phyloP scores from a whole-genome alignment of 2,888 invertebrate genomes.

The Diaphora mendica region DNA sequence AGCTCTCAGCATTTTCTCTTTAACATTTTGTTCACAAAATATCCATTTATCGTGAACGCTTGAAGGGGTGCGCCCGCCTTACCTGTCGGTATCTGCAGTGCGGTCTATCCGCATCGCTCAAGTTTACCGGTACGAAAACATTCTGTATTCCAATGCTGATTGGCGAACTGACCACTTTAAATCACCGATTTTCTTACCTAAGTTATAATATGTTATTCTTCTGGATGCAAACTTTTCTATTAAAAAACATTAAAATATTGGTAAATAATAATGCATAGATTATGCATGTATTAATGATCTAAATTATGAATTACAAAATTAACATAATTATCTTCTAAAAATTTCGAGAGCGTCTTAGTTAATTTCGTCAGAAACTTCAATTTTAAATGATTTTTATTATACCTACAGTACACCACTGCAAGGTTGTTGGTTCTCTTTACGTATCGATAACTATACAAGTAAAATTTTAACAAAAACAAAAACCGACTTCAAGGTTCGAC shows the following conservation, averaged over 20 bases:
- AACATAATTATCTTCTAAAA: no score
- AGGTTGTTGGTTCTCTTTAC: no score
- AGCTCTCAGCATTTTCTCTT: constrained; percentile 11
- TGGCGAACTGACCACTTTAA: constrained; percentile 33
- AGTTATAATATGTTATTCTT: neutral
- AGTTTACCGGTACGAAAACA: constrained; percentile 35
- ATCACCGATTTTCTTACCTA: constrained; percentile 26
- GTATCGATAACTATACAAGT: no score
- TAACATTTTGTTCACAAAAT: constrained; percentile 31
- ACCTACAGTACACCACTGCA: no score
- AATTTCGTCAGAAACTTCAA: no score
- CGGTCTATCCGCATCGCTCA: constrained; percentile 52
- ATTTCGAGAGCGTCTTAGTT: no score
- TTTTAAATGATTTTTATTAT: no score
- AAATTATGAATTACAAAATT: no score
- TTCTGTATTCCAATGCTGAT: constrained; percentile 39
- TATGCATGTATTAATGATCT: no score
- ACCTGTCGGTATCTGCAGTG: constrained; percentile 52
- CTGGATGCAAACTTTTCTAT: neutral
- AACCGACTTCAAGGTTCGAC: no score
- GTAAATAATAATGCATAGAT: no score
- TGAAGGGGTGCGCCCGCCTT: constrained; percentile 43
- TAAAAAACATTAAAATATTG: neutral
- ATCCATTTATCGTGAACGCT: constrained; percentile 16
- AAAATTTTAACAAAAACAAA: no score